phyloP scores from a whole-genome alignment of 2,888 invertebrate species.

The Callyntrura sp. region DNA sequence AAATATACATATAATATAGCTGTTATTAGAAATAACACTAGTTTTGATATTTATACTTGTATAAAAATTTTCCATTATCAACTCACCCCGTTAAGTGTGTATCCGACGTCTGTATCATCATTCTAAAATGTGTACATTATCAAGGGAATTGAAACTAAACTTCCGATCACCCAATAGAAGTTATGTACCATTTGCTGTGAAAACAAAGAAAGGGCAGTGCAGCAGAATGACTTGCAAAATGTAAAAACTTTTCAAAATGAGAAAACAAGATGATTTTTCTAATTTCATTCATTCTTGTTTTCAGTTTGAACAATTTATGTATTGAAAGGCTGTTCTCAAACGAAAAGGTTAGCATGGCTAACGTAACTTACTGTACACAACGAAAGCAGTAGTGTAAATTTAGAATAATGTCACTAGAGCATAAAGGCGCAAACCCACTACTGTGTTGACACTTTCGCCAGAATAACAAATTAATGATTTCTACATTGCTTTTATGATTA shows the following conservation, averaged over 20 bases:
- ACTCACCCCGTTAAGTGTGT: too few species aligned
- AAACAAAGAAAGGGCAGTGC: not conserved
- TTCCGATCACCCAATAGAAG: not conserved
- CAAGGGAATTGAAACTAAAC: too few species aligned
- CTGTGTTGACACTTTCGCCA: conserved; percentile 50
- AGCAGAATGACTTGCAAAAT: conserved; percentile 23
- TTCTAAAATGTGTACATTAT: too few species aligned
- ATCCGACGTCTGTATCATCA: too few species aligned
- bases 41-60: too few species aligned
- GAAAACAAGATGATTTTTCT: conserved; percentile 6
- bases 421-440: conserved; percentile 18
- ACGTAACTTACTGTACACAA: not conserved
- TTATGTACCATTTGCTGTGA: not conserved
- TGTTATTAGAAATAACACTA: too few species aligned
- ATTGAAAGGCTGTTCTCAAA: not conserved
- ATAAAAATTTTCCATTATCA: too few species aligned
- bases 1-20: too few species aligned
- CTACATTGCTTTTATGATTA: not conserved
- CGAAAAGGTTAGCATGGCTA: too few species aligned
- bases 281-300: conserved; percentile 8
- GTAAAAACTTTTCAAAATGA: not conserved
- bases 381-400: not conserved
- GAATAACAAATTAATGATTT: conserved; percentile 38
- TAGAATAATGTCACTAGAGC: conserved; percentile 48
- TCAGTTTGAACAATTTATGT: not conserved